phyloP scores from a whole-genome alignment of 2,113 vertebrate genomes.

The Capreolus pygargus region DNA sequence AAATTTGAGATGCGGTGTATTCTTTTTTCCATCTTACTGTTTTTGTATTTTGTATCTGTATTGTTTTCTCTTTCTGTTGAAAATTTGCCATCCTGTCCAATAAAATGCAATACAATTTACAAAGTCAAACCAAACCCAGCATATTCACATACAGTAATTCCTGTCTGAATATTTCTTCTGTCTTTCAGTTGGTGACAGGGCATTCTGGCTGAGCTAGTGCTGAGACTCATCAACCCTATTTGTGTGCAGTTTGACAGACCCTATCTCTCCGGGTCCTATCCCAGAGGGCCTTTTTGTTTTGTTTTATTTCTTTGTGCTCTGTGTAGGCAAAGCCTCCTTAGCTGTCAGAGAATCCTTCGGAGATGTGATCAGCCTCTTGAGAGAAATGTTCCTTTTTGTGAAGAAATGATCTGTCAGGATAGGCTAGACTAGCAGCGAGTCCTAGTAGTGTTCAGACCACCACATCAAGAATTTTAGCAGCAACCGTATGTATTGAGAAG shows the following conservation, averaged over 20 bases:
- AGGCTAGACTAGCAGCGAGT: not conserved
- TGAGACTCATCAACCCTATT: not conserved
- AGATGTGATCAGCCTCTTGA: not conserved
- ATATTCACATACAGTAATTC: not conserved
- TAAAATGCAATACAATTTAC: not conserved
- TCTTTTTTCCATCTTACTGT: not conserved
- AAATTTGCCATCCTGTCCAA: not conserved
- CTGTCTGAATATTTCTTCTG: not conserved
- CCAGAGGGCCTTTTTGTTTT: not conserved
- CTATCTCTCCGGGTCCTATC: not conserved
- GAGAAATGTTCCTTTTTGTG: not conserved
- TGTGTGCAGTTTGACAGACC: not conserved
- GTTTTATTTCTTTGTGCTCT: not conserved
- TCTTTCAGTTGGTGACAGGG: not conserved
- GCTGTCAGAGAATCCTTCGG: not conserved
- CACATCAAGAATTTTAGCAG: not conserved
- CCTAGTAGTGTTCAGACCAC: not conserved
- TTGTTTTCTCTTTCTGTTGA: not conserved
- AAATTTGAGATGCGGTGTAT: not conserved
- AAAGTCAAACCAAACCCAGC: not conserved
- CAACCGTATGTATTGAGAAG: not conserved
- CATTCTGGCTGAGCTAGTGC: not conserved
- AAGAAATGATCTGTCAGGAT: not conserved
- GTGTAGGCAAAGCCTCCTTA: not conserved
- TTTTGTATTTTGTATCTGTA: conserved; percentile 4